Evolutionary conservation across 2,113 vertebrate genomes (phyloP).

Genomic region (Rhegmatorhina hoffmannsi): DNA sequence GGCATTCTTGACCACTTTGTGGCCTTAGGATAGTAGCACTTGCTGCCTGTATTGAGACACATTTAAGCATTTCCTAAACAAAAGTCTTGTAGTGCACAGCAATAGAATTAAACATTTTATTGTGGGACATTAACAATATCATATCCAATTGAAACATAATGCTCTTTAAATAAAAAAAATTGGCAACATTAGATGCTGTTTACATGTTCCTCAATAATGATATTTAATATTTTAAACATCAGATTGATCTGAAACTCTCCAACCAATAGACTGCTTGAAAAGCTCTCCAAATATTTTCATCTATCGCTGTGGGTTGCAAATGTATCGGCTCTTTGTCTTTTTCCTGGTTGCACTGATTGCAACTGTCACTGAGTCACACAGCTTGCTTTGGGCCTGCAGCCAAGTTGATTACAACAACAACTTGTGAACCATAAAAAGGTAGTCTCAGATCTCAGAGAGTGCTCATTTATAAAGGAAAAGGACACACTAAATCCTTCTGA

Average conservation of each 20-base stretch:
- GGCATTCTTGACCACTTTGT: background rate
- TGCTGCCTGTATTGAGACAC: background rate
- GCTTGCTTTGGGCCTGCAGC: slow-evolving; percentile 70
- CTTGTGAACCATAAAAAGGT: slow-evolving; percentile 76
- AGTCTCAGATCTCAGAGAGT: slow-evolving; percentile 48
- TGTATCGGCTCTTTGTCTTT: slow-evolving; percentile 79
- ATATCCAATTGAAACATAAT: background rate
- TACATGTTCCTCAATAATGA: background rate
- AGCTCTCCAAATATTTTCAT: slow-evolving; percentile 34
- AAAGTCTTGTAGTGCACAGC: background rate
- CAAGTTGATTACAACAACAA: slow-evolving; percentile 77
- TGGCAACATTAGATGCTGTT: background rate
- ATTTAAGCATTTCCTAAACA: background rate
- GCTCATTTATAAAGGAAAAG: slow-evolving; percentile 6
- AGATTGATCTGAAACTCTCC: slow-evolving; percentile 23
- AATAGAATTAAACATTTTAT: background rate
- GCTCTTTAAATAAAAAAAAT: background rate
- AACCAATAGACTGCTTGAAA: slow-evolving; percentile 36
- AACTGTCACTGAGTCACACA: slow-evolving; percentile 83
- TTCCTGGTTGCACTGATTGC: slow-evolving; percentile 66
- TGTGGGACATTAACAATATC: background rate
- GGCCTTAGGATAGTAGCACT: background rate
- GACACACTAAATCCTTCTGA: background rate
- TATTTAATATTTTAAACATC: slow-evolving; percentile 30
- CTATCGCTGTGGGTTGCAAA: slow-evolving; percentile 51